These are phyloP conservation scores for Batillaria attramentaria DNA, from an alignment of 1,140 invertebrate genomes.

Conservation along the genomic window DNA sequence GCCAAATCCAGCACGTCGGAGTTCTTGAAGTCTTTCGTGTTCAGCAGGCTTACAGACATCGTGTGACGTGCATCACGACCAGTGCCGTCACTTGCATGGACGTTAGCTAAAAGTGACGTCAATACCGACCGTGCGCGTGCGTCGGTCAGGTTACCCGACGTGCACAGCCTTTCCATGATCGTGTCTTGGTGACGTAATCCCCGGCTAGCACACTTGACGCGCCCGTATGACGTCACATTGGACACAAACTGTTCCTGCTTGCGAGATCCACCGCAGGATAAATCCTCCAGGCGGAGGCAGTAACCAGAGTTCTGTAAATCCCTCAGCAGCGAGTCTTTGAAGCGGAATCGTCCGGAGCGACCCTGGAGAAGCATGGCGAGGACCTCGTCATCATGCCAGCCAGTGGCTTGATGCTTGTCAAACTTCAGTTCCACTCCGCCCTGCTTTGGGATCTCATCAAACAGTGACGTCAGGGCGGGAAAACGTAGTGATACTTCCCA, in stretches of 20 bases:
- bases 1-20: background rate
- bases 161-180: slow-evolving; percentile 9
- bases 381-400: slow-evolving; percentile 6
- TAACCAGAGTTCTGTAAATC: background rate
- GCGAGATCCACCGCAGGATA: slow-evolving; percentile 16
- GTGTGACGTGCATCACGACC: background rate
- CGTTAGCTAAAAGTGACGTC: slow-evolving; percentile 6
- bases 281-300: slow-evolving; percentile 20
- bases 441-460: background rate
- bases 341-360: background rate
- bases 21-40: slow-evolving; percentile 18
- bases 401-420: slow-evolving; percentile 19
- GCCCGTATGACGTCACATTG: background rate
- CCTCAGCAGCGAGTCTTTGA: slow-evolving; percentile 1
- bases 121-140: background rate
- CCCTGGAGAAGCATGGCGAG: slow-evolving; percentile 12
- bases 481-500: slow-evolving; percentile 9
- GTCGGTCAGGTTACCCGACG: slow-evolving; percentile 12
- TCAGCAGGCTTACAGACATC: slow-evolving; percentile 8
- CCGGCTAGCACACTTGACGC: background rate
- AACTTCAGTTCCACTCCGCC: background rate
- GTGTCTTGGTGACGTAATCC: background rate
- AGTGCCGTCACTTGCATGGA: background rate
- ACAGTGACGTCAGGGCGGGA: background rate
- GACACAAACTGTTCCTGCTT: background rate